Conservation (phyloP, 2,113 vertebrate species). For the Melanerpes aurifrons region DNA sequence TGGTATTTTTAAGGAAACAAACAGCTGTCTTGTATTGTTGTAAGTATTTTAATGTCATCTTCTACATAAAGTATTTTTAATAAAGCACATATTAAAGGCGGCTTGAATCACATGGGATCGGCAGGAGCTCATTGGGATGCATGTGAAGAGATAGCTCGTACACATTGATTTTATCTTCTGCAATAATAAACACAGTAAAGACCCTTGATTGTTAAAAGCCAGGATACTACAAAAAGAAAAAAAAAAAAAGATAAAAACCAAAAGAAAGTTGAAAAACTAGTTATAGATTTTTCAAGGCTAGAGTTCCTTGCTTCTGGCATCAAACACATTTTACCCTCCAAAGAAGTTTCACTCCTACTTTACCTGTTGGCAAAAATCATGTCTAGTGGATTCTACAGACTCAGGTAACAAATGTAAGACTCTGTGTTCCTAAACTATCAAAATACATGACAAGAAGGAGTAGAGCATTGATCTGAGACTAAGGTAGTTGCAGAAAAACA, state of each 20-base stretch:
- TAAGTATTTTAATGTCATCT: neutral
- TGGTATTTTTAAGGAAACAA: neutral
- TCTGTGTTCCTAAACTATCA: neutral
- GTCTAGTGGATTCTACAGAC: neutral
- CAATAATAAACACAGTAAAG: slow-evolving; percentile 21
- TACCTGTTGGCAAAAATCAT: neutral
- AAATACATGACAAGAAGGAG: neutral
- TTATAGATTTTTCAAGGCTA: slow-evolving; percentile 12
- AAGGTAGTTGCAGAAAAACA: neutral
- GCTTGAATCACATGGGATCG: neutral
- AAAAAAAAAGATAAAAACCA: too few relatives aligned
- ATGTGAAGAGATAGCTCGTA: neutral
- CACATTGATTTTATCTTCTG: slow-evolving; percentile 42
- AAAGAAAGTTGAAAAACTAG: neutral
- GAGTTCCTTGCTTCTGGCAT: neutral
- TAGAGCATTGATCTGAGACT: neutral
- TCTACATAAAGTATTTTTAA: slow-evolving; percentile 21
- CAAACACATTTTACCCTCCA: neutral
- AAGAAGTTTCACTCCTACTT: neutral
- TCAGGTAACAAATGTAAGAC: neutral
- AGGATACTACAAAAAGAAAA: neutral
- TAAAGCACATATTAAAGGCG: neutral
- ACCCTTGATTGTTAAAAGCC: neutral
- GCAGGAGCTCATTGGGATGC: neutral
- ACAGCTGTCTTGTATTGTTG: neutral